Base-by-base conservation (phyloP, 2,113 vertebrate genomes). In the Carassius gibelio region DNA sequence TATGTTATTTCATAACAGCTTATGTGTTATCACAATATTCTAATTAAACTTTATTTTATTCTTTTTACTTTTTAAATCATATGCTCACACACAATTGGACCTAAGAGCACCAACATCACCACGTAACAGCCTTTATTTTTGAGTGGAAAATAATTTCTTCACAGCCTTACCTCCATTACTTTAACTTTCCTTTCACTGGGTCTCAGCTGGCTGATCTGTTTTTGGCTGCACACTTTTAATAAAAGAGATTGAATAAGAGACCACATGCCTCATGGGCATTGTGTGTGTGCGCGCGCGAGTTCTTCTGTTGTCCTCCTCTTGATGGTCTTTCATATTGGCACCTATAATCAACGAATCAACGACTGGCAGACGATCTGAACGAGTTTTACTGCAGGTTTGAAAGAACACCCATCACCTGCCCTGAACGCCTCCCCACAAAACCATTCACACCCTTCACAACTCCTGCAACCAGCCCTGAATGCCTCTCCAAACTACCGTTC, bases 201-300 rank as follows among this genome's bases (percentile, higher is more conserved):
- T 42, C 80, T 89, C 15, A 21, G 88, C 90, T 92, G 92, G 91
- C 90, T 91, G 90, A 89, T 91, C 87, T 85, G 86, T 88, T 93
- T 94, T 92, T 89, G 88, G 90, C 85, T 84, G 88, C 86, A 88
- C 82, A 87, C 88, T 52, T 72, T 92, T 92, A 94, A 93, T 91
- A 83, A 91, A 87, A 30, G 50, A 74, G 74, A 72, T 77, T 85
- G 85, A 91, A 81, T 89, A 85, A 89, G 61, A 61, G 83, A 80
- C 87, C 88, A 89, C 78, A 88, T 69, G 50, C 90, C 90, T 61
- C 21, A 78, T 86, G 90, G 91, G 91, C 88, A 91, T 91, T 87
- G 1, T 75, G 72, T 30, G 38, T 45, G 11, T 77, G 68, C 59
- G 52, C 19, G 15, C 10, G 55, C 10, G 17, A 8, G 50, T 45